Evolutionary conservation across 2,797 vertebrate species (phyloP).

Genomic region (Neoniphon sammara): DNA sequence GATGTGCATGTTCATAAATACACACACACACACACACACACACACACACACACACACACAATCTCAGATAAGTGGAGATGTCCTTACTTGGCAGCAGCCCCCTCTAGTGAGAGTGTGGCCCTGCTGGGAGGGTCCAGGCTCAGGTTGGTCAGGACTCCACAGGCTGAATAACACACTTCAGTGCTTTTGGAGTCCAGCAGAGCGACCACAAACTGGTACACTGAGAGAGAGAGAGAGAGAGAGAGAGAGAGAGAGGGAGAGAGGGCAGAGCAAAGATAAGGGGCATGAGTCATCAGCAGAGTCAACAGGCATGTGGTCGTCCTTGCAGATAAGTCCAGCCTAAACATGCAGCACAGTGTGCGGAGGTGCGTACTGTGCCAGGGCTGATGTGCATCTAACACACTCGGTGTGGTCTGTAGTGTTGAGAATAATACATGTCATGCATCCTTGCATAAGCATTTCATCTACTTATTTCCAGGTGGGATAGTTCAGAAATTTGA

Average conservation of each 20-base stretch:
- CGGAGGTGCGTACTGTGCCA: constrained; percentile 9
- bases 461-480: not conserved
- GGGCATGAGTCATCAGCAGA: constrained; percentile 36
- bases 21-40: not conserved
- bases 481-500: too few species aligned
- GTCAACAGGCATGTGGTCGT: constrained; percentile 49
- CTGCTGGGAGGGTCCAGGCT: constrained; percentile 85
- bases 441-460: not conserved
- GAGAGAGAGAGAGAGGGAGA: constrained; percentile 27
- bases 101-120: constrained; percentile 83
- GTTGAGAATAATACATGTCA: not conserved
- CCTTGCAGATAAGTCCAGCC: constrained; percentile 64
- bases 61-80: constrained; percentile 14
- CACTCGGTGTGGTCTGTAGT: constrained; percentile 18
- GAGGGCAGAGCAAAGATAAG: constrained; percentile 59
- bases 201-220: constrained; percentile 89
- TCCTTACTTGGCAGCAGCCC: constrained; percentile 89
- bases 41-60: not conserved
- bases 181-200: constrained; percentile 91
- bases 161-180: constrained; percentile 93
- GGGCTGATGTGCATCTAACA: not conserved
- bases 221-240: constrained; percentile 73
- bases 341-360: constrained; percentile 43
- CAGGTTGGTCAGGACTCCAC: constrained; percentile 95
- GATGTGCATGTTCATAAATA: not conserved